Base-by-base conservation (phyloP, 2,113 vertebrate genomes). In the Vidua macroura region DNA sequence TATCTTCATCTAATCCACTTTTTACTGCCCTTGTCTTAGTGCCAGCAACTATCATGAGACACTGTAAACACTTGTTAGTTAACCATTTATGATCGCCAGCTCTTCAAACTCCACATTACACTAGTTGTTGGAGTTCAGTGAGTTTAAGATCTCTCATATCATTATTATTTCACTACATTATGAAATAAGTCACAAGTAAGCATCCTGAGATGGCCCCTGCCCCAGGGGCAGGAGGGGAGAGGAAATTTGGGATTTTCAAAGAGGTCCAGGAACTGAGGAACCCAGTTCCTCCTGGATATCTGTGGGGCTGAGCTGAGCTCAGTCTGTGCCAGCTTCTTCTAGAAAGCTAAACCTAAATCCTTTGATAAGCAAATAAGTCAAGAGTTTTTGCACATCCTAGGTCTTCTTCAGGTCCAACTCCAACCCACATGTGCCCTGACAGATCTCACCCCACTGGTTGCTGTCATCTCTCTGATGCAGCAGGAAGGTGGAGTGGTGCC, bases 1-100 rank as follows among this genome's bases (percentile, higher is more conserved):
- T 95, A 94, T 97, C 97, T 97, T 97, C 94, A 97, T 97, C 95
- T 95, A 91, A 91, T 97, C 90, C 94, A 83, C 90, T 84, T 97
- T 97, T 97, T 96, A 97, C 90, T 93, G 91, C 77, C 89, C 95
- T 97, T 93, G 89, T 97, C 94, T 91, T 84, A 72, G 83, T 59
- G 94, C 90, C 92, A 97, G 95, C 52, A 95, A 92, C 80, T 83
- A 60, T 83, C 93, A 91, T 63, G 86, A 92, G 82, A 83, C 1
- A 1, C 89, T 48, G 63, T 79, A 93, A 97, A 95, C 79, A 92
- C 73, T 93, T 44, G 60, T 90, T 92, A 96, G 86, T 94, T 96
- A 97, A 93, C 95, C 27, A 16, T 88, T 94, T 86, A 68, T 3
- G 6, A 93, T 53, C 1, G 4, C 78, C 90, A 49, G 69, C 73